These are phyloP conservation scores for Monopterus albus DNA, from an alignment of 2,113 vertebrate species.

Conservation along the genomic window DNA sequence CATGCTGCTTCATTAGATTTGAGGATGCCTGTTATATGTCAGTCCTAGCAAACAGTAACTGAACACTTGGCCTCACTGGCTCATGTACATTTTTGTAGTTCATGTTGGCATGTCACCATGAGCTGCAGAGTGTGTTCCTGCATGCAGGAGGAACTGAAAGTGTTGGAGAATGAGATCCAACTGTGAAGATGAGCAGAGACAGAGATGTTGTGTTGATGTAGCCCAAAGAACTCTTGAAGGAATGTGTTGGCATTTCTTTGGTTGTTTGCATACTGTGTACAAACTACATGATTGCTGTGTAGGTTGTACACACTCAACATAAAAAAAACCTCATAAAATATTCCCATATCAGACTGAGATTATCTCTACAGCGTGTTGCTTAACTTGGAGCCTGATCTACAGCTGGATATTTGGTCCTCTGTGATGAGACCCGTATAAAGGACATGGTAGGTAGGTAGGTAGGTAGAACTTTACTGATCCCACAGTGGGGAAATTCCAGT, in stretches of 20 bases:
- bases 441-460: too few relatives aligned
- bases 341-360: neutral
- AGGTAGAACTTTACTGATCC: too few relatives aligned
- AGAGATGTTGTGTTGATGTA: slow-evolving; percentile 31
- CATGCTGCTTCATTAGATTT: neutral
- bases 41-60: neutral
- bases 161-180: slow-evolving; percentile 12
- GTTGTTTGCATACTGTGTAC: neutral
- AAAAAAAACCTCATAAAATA: neutral
- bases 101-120: neutral
- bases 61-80: neutral
- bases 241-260: slow-evolving; percentile 19
- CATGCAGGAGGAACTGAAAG: slow-evolving; percentile 36
- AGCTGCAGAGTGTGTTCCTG: slow-evolving; percentile 39
- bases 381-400: neutral
- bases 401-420: neutral
- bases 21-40: neutral
- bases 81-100: slow-evolving; percentile 9
- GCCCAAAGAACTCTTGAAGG: slow-evolving; percentile 34
- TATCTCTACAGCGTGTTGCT: neutral
- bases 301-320: neutral
- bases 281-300: neutral
- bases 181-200: slow-evolving; percentile 9
- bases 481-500: too few relatives aligned
- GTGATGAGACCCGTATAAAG: neutral